phyloP scores from a whole-genome alignment of 2,797 vertebrate species.

The Chelidonichthys spinosus region DNA sequence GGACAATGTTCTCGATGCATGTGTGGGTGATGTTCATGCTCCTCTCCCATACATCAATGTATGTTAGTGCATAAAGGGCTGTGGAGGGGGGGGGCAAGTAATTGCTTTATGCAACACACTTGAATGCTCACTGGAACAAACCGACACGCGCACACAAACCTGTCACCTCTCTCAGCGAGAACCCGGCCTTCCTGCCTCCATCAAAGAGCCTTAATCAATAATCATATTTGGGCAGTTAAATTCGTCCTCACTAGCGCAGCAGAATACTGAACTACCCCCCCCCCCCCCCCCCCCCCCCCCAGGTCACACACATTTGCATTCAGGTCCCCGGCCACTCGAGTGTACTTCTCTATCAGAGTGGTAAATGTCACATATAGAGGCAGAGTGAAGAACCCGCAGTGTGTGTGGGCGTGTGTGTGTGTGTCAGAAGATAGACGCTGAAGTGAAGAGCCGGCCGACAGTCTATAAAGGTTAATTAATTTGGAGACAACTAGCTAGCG shows the following conservation, averaged over 20 bases:
- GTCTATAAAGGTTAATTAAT: slow-evolving; percentile 87
- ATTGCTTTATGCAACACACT: background rate
- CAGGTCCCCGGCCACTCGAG: slow-evolving; percentile 55
- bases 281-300: too few species aligned
- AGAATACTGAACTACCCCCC: slow-evolving; percentile 3
- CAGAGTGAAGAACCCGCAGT: slow-evolving; percentile 23
- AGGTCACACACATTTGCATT: slow-evolving; percentile 60
- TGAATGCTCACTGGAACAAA: background rate
- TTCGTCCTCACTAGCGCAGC: slow-evolving; percentile 13
- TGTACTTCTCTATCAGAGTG: slow-evolving; percentile 75
- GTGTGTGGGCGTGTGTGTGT: slow-evolving; percentile 19
- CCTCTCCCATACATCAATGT: background rate
- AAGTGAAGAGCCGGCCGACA: slow-evolving; percentile 77
- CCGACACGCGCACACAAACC: background rate
- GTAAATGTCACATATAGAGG: slow-evolving; percentile 80
- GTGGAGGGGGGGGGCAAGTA: background rate
- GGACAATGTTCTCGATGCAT: background rate
- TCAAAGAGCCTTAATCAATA: slow-evolving; percentile 26
- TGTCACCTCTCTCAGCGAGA: background rate
- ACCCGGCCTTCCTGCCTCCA: background rate
- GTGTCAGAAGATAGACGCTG: slow-evolving; percentile 61
- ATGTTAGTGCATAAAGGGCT: background rate
- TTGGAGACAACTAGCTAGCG: slow-evolving; percentile 70
- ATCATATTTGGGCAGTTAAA: slow-evolving; percentile 18
- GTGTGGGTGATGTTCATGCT: background rate